Base-by-base conservation (phyloP, 2,797 vertebrate species). In the Enoplosus armatus region DNA sequence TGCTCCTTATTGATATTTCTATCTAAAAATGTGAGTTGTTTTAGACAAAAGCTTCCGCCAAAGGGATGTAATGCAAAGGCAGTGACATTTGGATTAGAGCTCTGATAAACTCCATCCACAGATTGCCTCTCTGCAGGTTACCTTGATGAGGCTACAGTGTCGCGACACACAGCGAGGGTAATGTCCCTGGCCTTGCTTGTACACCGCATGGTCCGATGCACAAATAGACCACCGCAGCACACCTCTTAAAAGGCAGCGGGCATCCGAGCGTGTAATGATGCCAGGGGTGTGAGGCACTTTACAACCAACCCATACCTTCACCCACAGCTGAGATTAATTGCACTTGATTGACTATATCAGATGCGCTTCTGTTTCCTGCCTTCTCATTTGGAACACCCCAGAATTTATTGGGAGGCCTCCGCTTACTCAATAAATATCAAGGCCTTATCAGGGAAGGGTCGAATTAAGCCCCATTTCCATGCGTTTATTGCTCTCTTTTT, bases 241-340 rank as follows among this genome's bases (percentile, higher is more conserved):
- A 80, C 83, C 84, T 87, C 82, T 92, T 91, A 90, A 92, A 94
- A 88, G 83, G 77, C 89, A 73, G 80, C 59, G 24, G 65, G 89
- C 89, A 90, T 80, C 85, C 78, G 18, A 86, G 85, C 91, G 94
- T 92, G 87, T 92, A 94, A 93, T 89, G 87, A 92, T 74, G 88
- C 80, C 84, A 83, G 72, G 71, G 85, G 83, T 79, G 69, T 77
- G 72, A 84, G 85, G 84, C 81, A 87, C 89, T 90, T 92, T 90
- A 93, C 87, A 89, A 87, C 90, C 90, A 83, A 48, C 84, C 90
- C 85, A 60, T 76, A 87, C 87, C 87, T 80, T 85, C 82, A 89
- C 90, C 85, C 85, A 55, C 80, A 89, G 80, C 90, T 75, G 86
- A 93, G 90, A 95, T 94, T 92, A 94, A 95, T 94, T 94, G 86